phyloP scores from a whole-genome alignment of 2,113 vertebrate genomes.

The Osmerus eperlanus region DNA sequence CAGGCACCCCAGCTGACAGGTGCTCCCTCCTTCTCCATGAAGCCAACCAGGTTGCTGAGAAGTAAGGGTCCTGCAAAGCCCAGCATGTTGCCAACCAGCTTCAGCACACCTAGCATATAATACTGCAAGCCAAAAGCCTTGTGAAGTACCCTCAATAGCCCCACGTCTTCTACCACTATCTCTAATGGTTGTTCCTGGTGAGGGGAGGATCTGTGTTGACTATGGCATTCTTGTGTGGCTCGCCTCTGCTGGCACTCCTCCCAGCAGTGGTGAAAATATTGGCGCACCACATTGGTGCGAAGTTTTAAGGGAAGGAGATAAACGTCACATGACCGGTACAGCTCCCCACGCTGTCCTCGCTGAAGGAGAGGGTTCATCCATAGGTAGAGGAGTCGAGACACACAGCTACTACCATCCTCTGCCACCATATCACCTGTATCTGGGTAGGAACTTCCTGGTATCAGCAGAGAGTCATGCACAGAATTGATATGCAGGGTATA shows the following conservation, averaged over 20 bases:
- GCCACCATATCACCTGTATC: constrained; percentile 71
- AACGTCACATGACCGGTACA: constrained; percentile 75
- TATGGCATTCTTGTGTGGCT: constrained; percentile 35
- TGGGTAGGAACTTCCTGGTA: constrained; percentile 43
- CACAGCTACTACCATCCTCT: constrained; percentile 86
- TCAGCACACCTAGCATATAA: constrained; percentile 82
- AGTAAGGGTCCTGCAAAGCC: constrained; percentile 85
- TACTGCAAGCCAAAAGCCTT: constrained; percentile 79
- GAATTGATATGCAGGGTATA: constrained; percentile 65
- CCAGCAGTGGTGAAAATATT: constrained; percentile 78
- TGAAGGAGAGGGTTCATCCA: constrained; percentile 87
- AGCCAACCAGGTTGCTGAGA: constrained; percentile 83
- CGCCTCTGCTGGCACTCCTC: constrained; percentile 54
- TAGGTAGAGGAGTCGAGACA: constrained; percentile 85
- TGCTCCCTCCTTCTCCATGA: constrained; percentile 82
- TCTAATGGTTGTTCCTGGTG: constrained; percentile 20
- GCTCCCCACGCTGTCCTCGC: constrained; percentile 73
- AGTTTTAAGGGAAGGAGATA: constrained; percentile 78
- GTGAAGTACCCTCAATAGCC: constrained; percentile 78
- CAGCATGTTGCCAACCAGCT: constrained; percentile 76
- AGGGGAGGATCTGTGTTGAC: constrained; percentile 45
- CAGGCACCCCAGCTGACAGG: constrained; percentile 79
- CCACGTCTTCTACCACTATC: constrained; percentile 48
- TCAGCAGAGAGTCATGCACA: constrained; percentile 60
- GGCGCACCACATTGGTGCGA: constrained; percentile 68